Evolutionary conservation across 2,113 vertebrate genomes (phyloP).

Genomic region (Haemorhous mexicanus): DNA sequence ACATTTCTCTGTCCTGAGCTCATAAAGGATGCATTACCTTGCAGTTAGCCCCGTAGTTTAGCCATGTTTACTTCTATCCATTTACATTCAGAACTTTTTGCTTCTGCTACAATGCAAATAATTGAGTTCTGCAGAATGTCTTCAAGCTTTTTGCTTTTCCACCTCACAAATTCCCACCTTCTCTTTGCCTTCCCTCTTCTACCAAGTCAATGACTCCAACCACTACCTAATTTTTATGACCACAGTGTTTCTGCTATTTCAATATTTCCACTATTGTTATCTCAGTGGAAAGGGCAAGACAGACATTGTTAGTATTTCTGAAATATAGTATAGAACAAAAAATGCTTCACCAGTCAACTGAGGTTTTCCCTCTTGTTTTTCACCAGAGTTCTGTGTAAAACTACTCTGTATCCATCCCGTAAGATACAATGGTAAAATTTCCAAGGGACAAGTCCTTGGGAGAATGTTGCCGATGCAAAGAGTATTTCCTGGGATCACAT

Average conservation of each 20-base stretch:
- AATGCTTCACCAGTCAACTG: not conserved
- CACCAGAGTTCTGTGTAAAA: slow-evolving; percentile 75
- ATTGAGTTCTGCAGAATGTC: not conserved
- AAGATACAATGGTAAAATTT: slow-evolving; percentile 67
- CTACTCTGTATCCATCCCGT: slow-evolving; percentile 76
- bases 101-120: not conserved
- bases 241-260: not conserved
- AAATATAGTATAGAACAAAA: not conserved
- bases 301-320: not conserved
- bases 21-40: not conserved
- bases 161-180: not conserved
- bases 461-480: slow-evolving; percentile 75
- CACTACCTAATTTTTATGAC: not conserved
- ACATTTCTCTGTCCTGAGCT: not conserved
- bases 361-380: not conserved
- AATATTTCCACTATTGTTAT: not conserved
- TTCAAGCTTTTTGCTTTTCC: not conserved
- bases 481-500: slow-evolving; percentile 77
- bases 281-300: not conserved
- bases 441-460: slow-evolving; percentile 75
- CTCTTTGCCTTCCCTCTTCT: not conserved
- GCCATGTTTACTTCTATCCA: not conserved
- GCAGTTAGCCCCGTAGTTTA: not conserved
- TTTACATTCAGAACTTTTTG: not conserved
- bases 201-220: not conserved